Evolutionary conservation across 2,113 vertebrate genomes (phyloP).

Genomic region (Vimba vimba): DNA sequence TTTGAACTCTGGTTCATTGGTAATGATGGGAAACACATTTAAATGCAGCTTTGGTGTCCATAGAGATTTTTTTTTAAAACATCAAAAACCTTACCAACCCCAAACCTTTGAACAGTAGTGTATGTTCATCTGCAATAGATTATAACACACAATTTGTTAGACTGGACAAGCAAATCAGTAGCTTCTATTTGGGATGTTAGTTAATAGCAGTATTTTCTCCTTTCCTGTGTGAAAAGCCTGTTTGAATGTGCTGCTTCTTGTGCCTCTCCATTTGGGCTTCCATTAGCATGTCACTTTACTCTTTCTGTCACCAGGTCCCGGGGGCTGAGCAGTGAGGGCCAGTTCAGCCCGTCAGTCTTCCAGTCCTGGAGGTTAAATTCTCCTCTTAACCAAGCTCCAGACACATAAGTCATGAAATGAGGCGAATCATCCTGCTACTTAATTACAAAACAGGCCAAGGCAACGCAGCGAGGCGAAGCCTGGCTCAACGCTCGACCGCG

Average conservation of each 20-base stretch:
- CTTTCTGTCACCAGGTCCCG: background rate
- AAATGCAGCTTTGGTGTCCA: background rate
- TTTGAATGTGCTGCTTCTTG: slow-evolving; percentile 20
- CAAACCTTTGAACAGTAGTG: too few relatives aligned
- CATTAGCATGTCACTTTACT: slow-evolving; percentile 15
- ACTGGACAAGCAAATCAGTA: background rate
- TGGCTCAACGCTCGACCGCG: slow-evolving; percentile 25
- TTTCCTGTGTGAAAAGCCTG: slow-evolving; percentile 34
- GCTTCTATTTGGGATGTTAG: background rate
- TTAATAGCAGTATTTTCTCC: slow-evolving; percentile 23
- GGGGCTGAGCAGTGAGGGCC: background rate
- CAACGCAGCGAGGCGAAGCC: slow-evolving; percentile 11
- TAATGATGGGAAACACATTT: background rate
- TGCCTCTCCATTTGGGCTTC: background rate
- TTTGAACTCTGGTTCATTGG: too few relatives aligned
- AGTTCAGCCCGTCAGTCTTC: slow-evolving; percentile 12
- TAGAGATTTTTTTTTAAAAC: background rate
- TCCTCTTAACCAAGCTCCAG: slow-evolving; percentile 36
- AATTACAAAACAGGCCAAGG: slow-evolving; percentile 48
- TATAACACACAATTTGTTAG: background rate
- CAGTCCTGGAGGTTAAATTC: slow-evolving; percentile 17
- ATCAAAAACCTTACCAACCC: too few relatives aligned
- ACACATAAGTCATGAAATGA: slow-evolving; percentile 46
- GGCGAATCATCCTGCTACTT: slow-evolving; percentile 48
- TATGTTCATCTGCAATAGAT: background rate